Base-by-base conservation (phyloP, 2,113 vertebrate genomes). In the Campylorhamphus procurvoides region DNA sequence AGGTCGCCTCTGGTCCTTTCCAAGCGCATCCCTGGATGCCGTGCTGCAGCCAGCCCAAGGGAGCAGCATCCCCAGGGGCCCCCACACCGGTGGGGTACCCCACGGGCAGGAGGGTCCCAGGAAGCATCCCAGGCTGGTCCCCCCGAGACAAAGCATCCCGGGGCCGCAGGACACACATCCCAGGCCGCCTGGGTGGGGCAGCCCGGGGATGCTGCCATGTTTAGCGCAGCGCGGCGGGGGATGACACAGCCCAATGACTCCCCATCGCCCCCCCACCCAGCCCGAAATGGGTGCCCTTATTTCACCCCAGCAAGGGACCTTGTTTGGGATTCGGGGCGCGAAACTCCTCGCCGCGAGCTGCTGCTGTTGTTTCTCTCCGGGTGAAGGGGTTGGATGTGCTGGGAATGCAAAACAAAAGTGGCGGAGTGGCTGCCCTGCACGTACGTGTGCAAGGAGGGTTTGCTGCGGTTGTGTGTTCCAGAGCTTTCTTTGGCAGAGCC, bases 121-220 rank as follows among this genome's bases (percentile, higher is more conserved):
- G 16, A 12, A 39, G 14, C 50, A 20, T 24, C 74, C 46, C 13
- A 6, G 31, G 29, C 46, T 29, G 4, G 35, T 49, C 75, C 33
- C 9, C 31, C 73, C 7, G 1, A 79, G 75, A 96, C 93, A 96
- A 96, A 93, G 94, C 94, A 17, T 75, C 75, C 79, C 6, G 1
- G 52, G 27, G 27, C 66, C 20, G 28, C 9, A 9, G 78, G 84
- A 77, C 28, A 18, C 4, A 3, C 23, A n/a, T 89, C 91, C 84
- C 73, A 60, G 79, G 83, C 94, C 59, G 50, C 64, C 80, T 95
- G 93, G 95, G 95, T 94, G 95, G 96, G 95, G 95, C 95, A 94
- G 62, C 49, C 56, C 59, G 63, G 4, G 7, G 94, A 82, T 67
- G 87, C 95, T 94, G 94, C 93, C 89, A 87, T 96, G 59, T 95